Base-by-base conservation (phyloP, 1,140 invertebrate species). In the Eurosta solidaginis region DNA sequence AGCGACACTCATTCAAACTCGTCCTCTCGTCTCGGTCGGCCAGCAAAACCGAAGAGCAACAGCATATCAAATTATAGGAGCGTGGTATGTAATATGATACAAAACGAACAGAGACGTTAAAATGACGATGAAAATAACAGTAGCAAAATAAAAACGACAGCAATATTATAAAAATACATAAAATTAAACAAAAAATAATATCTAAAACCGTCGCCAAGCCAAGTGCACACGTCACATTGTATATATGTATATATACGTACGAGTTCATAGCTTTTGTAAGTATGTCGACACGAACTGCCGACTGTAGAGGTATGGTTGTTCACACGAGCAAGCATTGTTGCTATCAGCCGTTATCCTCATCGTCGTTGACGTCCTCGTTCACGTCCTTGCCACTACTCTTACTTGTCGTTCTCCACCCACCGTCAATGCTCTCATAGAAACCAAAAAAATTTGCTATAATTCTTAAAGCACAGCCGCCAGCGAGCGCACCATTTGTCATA, bases 381-480 rank as follows among this genome's bases (percentile, higher is more conserved):
- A 29, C 59, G 59, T 68, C 59, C 59, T 68, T 68, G 59, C 59
- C 59, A 68, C 59, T 68, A 68, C 14, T n/a, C n/a, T n/a, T 68
- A 33, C 36, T 17, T 33, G 33, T 40, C 33, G 33, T n/a, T 40
- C 59, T 68, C 33, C 59, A 10, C 59, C 59, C 59, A n/a, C 59
- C 9, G 50, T 12, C 33, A 22, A 40, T 20, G 59, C n/a, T n/a
- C 33, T 6, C 14, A 68, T n/a, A n/a, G n/a, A n/a, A n/a, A n/a
- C n/a, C n/a, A n/a, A n/a, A n/a, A n/a, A 68, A 68, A 33, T 68
- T 33, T 68, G 40, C 14, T 29, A 68, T 29, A 36, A 68, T 68
- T 68, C 59, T 33, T 68, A 40, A 68, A 40, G 36, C 33, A 20
- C 33, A 68, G 59, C 14, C n/a, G 33, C 17, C 17, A 29, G 12